Conservation (phyloP, 2,797 vertebrate genomes). For the Mormyrops boulengeri region DNA sequence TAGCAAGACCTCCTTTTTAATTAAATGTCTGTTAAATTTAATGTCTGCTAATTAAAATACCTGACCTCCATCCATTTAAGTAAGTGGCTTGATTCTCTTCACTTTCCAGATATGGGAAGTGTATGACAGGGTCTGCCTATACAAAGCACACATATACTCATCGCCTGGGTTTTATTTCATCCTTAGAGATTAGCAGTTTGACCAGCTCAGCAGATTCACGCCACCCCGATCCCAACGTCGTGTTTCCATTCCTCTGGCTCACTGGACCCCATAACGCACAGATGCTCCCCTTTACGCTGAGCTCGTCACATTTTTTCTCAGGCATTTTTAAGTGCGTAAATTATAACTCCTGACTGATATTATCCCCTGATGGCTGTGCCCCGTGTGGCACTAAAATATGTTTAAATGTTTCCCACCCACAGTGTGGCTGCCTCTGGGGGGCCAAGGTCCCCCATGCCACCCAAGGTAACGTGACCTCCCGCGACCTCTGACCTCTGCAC, state of each 20-base stretch:
- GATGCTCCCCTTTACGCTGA: not conserved
- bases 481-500: constrained; percentile 49
- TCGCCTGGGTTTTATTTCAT: not conserved
- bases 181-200: not conserved
- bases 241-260: not conserved
- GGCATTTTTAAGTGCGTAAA: not conserved
- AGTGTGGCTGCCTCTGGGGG: constrained; percentile 32
- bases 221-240: not conserved
- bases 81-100: not conserved
- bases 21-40: not conserved
- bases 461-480: constrained; percentile 47
- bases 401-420: constrained; percentile 39
- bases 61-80: not conserved
- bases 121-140: not conserved
- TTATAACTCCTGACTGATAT: not conserved
- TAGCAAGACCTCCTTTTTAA: not conserved
- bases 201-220: not conserved
- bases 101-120: not conserved
- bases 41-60: not conserved
- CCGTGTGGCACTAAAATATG: constrained; percentile 47
- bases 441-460: constrained; percentile 53
- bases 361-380: constrained; percentile 20
- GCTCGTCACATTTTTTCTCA: not conserved
- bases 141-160: not conserved
- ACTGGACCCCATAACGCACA: not conserved